Evolutionary conservation across 2,797 vertebrate genomes (phyloP).

Genomic region (Echeneis naucrates): DNA sequence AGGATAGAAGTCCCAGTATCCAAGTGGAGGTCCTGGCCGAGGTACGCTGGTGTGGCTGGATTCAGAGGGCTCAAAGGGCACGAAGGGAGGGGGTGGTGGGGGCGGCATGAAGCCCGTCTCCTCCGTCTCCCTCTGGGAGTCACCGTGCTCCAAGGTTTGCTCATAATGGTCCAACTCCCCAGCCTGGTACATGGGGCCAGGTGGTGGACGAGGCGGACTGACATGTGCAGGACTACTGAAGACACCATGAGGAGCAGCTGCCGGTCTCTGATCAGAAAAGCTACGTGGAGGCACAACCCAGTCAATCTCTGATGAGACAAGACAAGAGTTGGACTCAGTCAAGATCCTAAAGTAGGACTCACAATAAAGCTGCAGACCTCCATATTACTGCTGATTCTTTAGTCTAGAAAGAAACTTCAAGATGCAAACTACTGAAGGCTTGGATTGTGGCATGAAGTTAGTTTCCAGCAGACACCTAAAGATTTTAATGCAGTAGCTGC

Average conservation of each 20-base stretch:
- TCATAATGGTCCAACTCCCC: slow-evolving; percentile 22
- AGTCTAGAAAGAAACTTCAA: no score
- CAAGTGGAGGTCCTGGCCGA: accelerated
- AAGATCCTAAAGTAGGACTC: no score
- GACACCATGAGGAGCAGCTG: accelerated
- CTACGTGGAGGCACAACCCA: not conserved
- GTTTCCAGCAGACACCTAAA: not conserved
- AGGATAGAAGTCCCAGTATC: not conserved
- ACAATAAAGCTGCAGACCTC: no score
- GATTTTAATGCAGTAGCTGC: not conserved
- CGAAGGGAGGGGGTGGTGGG: not conserved
- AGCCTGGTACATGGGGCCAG: slow-evolving; percentile 1
- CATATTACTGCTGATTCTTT: no score
- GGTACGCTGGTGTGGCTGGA: no score
- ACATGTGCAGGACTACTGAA: not conserved
- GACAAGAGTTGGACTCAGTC: not conserved
- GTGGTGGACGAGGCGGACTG: not conserved
- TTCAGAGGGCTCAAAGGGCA: no score
- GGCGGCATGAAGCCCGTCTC: not conserved
- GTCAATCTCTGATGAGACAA: not conserved
- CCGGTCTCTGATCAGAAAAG: not conserved
- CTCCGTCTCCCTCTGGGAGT: not conserved
- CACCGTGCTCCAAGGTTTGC: not conserved
- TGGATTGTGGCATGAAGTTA: not conserved
- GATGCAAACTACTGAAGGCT: no score